Base-by-base conservation (phyloP, 2,113 vertebrate species). In the Apistogramma diplotaenia region DNA sequence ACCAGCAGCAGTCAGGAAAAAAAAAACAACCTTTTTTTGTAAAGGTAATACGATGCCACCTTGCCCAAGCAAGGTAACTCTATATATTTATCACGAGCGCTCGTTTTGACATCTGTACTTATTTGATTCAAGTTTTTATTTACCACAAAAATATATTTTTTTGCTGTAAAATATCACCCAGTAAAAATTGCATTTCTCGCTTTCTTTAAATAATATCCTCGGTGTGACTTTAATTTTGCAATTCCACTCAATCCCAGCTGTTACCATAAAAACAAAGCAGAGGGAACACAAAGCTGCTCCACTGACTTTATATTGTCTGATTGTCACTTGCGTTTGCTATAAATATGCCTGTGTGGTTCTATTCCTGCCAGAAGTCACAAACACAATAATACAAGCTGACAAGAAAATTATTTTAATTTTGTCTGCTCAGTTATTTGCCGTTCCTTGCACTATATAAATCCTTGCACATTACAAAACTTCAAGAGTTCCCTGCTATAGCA, bases 1-100 rank as follows among this genome's bases (percentile, higher is more conserved):
- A 67, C 40, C 1, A 23, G 62, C 79, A 76, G 19, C 71, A 43
- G 79, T 82, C 77, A 71, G 35, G n/a, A n/a, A n/a, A 67, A 82
- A 74, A 56, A 46, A 72, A 49, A 59, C 43, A 15, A 73, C 23
- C 8, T 40, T 23, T 51, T 81, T 81, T 59, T 56, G 80, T 16
- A 21, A 72, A 74, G 46, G 80, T 23, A 23, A 61, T 53, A 55
- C 35, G 10, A 78, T n/a, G 18, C 11, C 43, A 51, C 33, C 7
- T 54, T 53, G 3, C 8, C 25, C 7, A 73, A 55, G 21, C 5
- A 70, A 61, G 25, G 7, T 67, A 49, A 29, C 27, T 70, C 25
- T 70, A 70, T 51, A 51, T 70, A 70, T 70, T 70, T 70, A 70
- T 70, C 65, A 51, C 5, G 0, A 49, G 43, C 29, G 27, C 16